phyloP scores from a whole-genome alignment of 2,888 invertebrate genomes.

The Lycaena phlaeas region DNA sequence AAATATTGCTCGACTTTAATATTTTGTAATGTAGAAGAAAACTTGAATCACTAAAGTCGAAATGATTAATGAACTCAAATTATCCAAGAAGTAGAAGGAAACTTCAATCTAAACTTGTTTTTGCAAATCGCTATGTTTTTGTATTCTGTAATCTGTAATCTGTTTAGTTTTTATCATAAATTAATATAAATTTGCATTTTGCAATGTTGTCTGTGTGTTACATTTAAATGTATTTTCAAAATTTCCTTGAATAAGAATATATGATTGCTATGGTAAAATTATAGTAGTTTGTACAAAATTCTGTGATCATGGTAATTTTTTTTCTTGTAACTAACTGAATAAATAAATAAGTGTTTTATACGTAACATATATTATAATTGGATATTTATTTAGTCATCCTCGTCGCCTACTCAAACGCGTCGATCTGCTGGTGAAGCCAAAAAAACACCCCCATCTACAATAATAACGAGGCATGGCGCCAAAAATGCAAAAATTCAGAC shows the following conservation, averaged over 20 bases:
- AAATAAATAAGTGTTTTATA: background rate
- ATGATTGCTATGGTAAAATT: background rate
- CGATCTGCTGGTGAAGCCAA: conserved; percentile 48
- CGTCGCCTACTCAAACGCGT: conserved; percentile 37
- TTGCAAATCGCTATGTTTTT: too few species aligned
- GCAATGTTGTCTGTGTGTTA: background rate
- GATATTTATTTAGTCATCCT: conserved; percentile 31
- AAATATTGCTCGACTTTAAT: too few species aligned
- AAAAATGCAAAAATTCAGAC: conserved; percentile 78
- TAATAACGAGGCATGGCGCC: conserved; percentile 74
- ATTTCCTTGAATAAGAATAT: background rate
- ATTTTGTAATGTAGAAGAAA: background rate
- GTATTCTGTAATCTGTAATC: too few species aligned
- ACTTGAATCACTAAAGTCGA: background rate
- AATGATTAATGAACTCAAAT: too few species aligned
- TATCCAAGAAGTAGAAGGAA: background rate
- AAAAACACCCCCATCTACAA: conserved; percentile 47
- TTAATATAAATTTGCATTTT: too few species aligned
- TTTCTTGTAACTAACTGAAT: background rate
- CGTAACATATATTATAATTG: background rate
- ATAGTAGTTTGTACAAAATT: background rate
- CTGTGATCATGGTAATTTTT: background rate
- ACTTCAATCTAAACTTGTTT: background rate
- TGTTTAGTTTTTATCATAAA: too few species aligned
- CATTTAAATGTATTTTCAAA: background rate